Percentiles rank a stretch among this genome's conserved stretches.
Evolutionary conservation across 2,113 vertebrate genomes (phyloP).

Genomic region (Lepisosteus osseus): DNA sequence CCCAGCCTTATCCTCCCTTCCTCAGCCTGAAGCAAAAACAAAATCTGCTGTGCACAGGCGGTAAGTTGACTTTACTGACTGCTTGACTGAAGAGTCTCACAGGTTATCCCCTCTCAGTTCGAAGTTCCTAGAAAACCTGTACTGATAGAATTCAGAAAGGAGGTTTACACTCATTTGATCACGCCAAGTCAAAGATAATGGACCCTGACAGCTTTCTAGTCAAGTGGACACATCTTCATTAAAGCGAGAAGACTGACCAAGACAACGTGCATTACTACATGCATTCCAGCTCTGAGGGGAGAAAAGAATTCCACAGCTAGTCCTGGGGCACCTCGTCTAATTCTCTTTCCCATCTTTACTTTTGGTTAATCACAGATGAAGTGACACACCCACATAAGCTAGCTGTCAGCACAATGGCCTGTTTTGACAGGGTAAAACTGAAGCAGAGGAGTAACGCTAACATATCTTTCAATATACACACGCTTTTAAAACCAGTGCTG

Average conservation of each 20-base stretch:
- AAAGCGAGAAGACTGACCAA: conserved; percentile 28
- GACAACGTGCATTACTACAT: conserved; percentile 1
- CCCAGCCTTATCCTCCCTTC: neutral
- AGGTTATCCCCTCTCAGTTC: neutral
- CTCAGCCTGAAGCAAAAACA: too few relatives aligned
- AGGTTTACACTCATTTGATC: conserved; percentile 5
- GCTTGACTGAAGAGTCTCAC: neutral
- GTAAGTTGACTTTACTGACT: neutral
- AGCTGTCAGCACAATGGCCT: neutral
- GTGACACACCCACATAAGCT: neutral
- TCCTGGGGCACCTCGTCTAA: conserved; percentile 23
- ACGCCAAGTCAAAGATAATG: conserved; percentile 28
- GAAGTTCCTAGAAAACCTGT: neutral
- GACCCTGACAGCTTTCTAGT: conserved; percentile 61
- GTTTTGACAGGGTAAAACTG: neutral
- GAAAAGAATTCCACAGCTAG: conserved; percentile 29
- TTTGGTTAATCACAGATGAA: conserved; percentile 12
- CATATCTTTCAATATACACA: too few relatives aligned
- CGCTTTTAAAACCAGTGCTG: too few relatives aligned
- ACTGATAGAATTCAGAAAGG: neutral
- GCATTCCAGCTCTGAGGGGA: conserved; percentile 21
- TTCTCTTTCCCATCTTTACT: conserved; percentile 14
- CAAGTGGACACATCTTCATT: conserved; percentile 52
- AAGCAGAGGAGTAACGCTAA: neutral
- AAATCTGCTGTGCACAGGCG: too few relatives aligned